Percentiles rank a stretch among this genome's conserved stretches.
Conservation (phyloP, 2,797 vertebrate species). For the Gymnoscopelus braueri region DNA sequence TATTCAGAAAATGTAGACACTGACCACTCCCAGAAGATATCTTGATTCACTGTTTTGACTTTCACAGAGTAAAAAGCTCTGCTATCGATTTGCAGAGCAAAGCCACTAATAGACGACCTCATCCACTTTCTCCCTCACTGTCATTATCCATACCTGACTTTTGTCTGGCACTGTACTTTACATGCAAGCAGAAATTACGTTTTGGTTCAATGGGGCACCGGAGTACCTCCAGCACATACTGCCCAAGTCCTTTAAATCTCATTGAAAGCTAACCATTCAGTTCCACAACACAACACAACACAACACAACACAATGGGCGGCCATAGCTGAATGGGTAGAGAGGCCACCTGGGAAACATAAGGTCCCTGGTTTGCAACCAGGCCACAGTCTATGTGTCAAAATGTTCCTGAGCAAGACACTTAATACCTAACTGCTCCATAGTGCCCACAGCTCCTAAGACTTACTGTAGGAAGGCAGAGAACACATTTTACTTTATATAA, state of each 20-base stretch:
- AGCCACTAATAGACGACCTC: constrained; percentile 22
- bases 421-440: too few relatives aligned
- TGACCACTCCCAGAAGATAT: background rate
- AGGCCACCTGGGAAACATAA: too few relatives aligned
- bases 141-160: constrained; percentile 19
- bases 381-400: too few relatives aligned
- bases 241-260: constrained; percentile 38
- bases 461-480: too few relatives aligned
- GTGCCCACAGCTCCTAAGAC: too few relatives aligned
- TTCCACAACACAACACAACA: too few relatives aligned
- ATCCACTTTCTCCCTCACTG: constrained; percentile 31
- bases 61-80: background rate
- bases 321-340: too few relatives aligned
- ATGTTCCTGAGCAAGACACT: too few relatives aligned
- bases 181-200: constrained; percentile 13
- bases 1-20: background rate
- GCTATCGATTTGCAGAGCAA: constrained; percentile 23
- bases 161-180: constrained; percentile 9
- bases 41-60: background rate
- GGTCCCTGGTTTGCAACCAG: too few relatives aligned
- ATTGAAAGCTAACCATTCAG: constrained; percentile 1
- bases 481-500: too few relatives aligned
- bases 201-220: constrained; percentile 22
- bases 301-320: too few relatives aligned
- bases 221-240: constrained; percentile 30